Conservation (phyloP, 2,888 invertebrate species). For the Chalcosyrphus nemorum region DNA sequence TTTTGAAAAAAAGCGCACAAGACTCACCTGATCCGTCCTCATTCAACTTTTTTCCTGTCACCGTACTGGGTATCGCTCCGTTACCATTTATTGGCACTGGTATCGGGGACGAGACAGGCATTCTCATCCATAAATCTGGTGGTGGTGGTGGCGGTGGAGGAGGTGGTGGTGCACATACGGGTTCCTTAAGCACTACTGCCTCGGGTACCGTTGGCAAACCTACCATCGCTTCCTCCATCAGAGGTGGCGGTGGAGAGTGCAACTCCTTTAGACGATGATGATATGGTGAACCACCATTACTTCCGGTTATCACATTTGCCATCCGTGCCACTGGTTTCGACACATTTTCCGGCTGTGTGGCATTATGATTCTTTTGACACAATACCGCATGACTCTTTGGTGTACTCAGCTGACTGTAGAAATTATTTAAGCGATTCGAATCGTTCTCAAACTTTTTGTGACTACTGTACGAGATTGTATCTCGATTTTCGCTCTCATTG, state of each 20-base stretch:
- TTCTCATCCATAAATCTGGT: constrained; percentile 76
- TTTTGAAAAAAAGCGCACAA: constrained; percentile 50
- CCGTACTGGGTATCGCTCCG: constrained; percentile 27
- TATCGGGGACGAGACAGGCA: constrained; percentile 53
- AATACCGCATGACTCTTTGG: constrained; percentile 77
- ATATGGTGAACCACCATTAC: constrained; percentile 52
- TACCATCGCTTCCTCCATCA: constrained; percentile 24
- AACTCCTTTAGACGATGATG: constrained; percentile 58
- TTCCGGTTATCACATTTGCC: constrained; percentile 58
- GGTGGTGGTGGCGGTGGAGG: constrained; percentile 80
- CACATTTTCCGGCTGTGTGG: constrained; percentile 37
- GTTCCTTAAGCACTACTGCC: constrained; percentile 49
- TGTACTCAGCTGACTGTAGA: constrained; percentile 79
- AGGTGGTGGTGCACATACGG: constrained; percentile 68
- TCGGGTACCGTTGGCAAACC: constrained; percentile 54
- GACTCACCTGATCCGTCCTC: constrained; percentile 57
- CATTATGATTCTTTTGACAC: constrained; percentile 63
- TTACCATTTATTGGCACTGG: constrained; percentile 23
- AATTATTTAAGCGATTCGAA: constrained; percentile 81
- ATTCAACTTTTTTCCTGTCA: constrained; percentile 12
- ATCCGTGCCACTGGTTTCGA: constrained; percentile 31
- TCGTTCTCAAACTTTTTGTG: constrained; percentile 81
- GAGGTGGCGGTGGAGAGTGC: constrained; percentile 48
- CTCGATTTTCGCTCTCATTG: constrained; percentile 68
- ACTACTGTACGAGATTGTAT: constrained; percentile 64